Evolutionary conservation across 2,113 vertebrate genomes (phyloP).

Genomic region (Struthio camelus): DNA sequence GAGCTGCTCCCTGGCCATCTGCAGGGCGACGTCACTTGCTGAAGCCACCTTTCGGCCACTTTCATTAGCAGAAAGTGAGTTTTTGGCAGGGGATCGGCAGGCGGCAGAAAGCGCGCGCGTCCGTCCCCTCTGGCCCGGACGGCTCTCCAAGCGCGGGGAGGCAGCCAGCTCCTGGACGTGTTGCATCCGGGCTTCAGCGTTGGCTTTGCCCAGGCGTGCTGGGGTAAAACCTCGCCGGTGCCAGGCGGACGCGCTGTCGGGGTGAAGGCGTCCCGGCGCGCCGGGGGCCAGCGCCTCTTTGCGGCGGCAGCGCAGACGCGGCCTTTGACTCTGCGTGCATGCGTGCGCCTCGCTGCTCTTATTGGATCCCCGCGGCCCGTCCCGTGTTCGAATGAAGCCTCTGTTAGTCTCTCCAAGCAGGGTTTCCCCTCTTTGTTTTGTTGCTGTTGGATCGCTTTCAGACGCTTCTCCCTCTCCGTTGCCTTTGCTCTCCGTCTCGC

Average conservation of each 20-base stretch:
- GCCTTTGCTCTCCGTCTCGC: neutral
- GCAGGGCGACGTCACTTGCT: neutral
- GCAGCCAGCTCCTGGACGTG: neutral
- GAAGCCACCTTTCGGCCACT: neutral
- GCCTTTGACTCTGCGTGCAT: rapidly evolving
- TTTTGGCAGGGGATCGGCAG: neutral
- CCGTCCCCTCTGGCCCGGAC: neutral
- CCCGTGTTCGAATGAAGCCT: neutral
- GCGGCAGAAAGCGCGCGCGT: neutral
- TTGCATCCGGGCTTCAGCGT: rapidly evolving
- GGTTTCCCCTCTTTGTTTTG: neutral
- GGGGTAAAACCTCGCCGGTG: neutral
- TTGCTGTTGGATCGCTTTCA: neutral
- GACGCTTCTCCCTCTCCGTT: neutral
- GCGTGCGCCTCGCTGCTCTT: neutral
- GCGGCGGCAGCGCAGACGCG: neutral
- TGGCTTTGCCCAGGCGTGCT: rapidly evolving
- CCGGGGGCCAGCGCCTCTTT: neutral
- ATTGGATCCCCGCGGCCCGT: rapidly evolving
- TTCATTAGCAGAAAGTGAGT: neutral
- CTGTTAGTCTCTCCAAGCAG: neutral
- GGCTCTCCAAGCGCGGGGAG: neutral
- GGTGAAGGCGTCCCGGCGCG: neutral
- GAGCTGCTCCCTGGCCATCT: neutral
- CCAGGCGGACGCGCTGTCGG: no score